Conservation (phyloP, 2,113 vertebrate genomes). For the Amphiprion ocellaris region DNA sequence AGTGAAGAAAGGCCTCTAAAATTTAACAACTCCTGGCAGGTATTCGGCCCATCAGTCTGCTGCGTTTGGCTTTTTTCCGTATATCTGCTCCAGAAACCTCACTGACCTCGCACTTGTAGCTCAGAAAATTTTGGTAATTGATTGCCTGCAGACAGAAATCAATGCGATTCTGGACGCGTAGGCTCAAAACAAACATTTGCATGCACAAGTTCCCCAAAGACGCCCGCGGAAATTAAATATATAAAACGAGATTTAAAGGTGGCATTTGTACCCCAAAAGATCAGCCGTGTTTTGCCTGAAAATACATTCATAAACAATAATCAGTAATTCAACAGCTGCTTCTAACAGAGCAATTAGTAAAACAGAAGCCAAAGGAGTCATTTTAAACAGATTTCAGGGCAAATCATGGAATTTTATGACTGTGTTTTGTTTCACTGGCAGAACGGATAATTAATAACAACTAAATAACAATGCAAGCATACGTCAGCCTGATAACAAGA, state of each 20-base stretch:
- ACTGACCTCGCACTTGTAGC: slow-evolving; percentile 26
- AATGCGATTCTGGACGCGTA: slow-evolving; percentile 27
- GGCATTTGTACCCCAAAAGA: slow-evolving; percentile 24
- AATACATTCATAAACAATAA: slow-evolving; percentile 37
- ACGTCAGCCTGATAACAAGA: no score
- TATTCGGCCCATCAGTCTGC: not conserved
- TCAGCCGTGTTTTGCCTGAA: slow-evolving; percentile 18
- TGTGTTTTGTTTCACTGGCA: accelerated
- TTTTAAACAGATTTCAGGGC: not conserved
- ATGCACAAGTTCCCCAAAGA: slow-evolving; percentile 36
- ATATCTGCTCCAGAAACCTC: slow-evolving; percentile 9
- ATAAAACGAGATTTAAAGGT: slow-evolving; percentile 31
- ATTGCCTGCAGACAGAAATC: slow-evolving; percentile 64
- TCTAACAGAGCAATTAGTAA: slow-evolving; percentile 32
- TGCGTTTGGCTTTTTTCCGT: not conserved
- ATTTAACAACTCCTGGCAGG: not conserved
- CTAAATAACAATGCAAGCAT: no score
- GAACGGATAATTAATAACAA: not conserved
- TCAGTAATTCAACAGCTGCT: slow-evolving; percentile 13
- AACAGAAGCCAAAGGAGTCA: slow-evolving; percentile 1
- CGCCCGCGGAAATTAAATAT: slow-evolving; percentile 31
- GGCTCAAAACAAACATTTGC: slow-evolving; percentile 56
- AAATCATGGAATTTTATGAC: not conserved
- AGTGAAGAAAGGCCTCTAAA: not conserved
- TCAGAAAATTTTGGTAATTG: slow-evolving; percentile 36